A percentile compares a stretch with the other conserved stretches of the same genome.
Conservation (phyloP, 1,140 invertebrate species). For the Pomacea maculata region DNA sequence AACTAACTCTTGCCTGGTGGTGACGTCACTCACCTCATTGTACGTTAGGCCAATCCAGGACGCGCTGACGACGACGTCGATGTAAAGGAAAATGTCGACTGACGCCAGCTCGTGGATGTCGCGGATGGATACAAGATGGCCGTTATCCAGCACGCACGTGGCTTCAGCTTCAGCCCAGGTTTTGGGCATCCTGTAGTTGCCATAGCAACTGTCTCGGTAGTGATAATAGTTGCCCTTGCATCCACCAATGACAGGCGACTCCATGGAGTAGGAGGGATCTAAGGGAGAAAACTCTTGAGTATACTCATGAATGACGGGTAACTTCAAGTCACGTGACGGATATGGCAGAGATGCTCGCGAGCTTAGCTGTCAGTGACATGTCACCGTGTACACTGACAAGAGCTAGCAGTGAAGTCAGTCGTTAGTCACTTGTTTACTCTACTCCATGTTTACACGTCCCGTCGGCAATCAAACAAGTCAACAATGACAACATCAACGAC, state of each 20-base stretch:
- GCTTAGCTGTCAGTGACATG: too few relatives aligned
- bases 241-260: background rate
- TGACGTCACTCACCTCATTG: conserved; percentile 8
- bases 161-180: background rate
- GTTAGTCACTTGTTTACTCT: too few relatives aligned
- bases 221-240: background rate
- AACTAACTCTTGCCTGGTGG: background rate
- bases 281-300: background rate
- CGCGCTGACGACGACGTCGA: conserved; percentile 1
- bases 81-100: background rate
- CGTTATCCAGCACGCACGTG: conserved; percentile 1
- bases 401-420: too few relatives aligned
- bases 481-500: too few relatives aligned
- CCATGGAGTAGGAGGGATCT: conserved; percentile 3
- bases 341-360: too few relatives aligned
- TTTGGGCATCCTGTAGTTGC: conserved; percentile 13
- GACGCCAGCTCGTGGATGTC: conserved; percentile 18
- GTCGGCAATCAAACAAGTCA: too few relatives aligned
- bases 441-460: too few relatives aligned
- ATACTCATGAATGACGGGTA: background rate
- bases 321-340: too few relatives aligned
- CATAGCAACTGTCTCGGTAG: conserved; percentile 10
- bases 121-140: conserved; percentile 11
- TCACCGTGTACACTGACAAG: too few relatives aligned
- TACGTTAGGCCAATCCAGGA: conserved; percentile 10